Evolutionary conservation across 2,113 vertebrate genomes (phyloP).

Genomic region (Eublepharis macularius): DNA sequence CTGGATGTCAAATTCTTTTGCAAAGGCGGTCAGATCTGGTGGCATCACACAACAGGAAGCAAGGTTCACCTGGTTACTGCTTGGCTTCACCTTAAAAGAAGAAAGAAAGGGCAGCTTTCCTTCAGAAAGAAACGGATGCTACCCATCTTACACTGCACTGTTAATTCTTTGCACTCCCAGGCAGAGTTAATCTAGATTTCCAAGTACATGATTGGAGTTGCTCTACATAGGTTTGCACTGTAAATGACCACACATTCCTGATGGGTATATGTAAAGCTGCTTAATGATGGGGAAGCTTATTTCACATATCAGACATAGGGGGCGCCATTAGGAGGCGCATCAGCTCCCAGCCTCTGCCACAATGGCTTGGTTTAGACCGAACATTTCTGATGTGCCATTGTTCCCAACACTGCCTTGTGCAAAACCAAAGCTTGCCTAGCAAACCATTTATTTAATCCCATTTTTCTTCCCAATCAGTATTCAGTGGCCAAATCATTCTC

Average conservation of each 20-base stretch:
- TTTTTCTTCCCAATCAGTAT: too few relatives aligned
- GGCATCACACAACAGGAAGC: constrained; percentile 99
- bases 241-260: neutral
- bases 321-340: neutral
- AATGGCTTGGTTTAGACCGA: too few relatives aligned
- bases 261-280: neutral
- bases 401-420: too few relatives aligned
- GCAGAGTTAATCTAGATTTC: neutral
- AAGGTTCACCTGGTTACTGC: constrained; percentile 97
- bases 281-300: neutral
- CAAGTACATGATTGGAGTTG: neutral
- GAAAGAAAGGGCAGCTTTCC: constrained; percentile 13
- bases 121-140: neutral
- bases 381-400: too few relatives aligned
- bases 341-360: too few relatives aligned
- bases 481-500: too few relatives aligned
- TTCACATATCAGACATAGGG: neutral
- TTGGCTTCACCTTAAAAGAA: constrained; percentile 89
- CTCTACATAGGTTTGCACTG: neutral
- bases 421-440: too few relatives aligned
- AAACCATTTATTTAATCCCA: too few relatives aligned
- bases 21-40: constrained; percentile 95
- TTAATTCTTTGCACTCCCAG: neutral
- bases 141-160: neutral
- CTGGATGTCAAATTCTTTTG: constrained; percentile 96